A percentile compares a stretch with the other conserved stretches of the same genome.
phyloP scores from a whole-genome alignment of 2,113 vertebrate genomes.

The Morone saxatilis region DNA sequence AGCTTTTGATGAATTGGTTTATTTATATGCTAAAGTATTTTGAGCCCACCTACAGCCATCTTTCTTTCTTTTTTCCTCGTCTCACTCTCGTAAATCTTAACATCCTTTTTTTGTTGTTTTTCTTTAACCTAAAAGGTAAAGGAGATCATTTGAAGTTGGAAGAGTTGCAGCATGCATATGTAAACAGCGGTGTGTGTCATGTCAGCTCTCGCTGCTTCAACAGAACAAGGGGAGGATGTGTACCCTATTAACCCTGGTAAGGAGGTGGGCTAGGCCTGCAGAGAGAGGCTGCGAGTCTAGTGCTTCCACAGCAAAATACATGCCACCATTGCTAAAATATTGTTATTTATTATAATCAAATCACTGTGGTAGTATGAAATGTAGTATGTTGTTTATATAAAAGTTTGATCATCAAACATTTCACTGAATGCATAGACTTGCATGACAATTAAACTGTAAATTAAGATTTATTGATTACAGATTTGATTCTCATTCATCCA shows the following conservation, averaged over 20 bases:
- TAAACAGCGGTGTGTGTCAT: constrained; percentile 50
- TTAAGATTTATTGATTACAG: not conserved
- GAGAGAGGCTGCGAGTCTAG: not conserved
- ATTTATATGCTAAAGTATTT: constrained; percentile 97
- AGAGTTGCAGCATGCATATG: constrained; percentile 53
- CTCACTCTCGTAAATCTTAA: constrained; percentile 13
- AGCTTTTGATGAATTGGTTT: constrained; percentile 97
- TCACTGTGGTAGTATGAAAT: not conserved
- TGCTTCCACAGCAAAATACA: not conserved
- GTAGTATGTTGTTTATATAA: too few relatives aligned
- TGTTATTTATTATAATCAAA: not conserved
- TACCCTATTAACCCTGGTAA: constrained; percentile 63
- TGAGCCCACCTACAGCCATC: constrained; percentile 26
- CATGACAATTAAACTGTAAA: not conserved
- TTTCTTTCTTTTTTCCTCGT: constrained; percentile 4
- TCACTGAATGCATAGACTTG: too few relatives aligned
- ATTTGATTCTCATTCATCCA: not conserved
- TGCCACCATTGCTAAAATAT: not conserved
- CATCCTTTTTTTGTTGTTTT: constrained; percentile 22
- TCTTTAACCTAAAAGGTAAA: constrained; percentile 34
- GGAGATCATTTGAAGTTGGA: constrained; percentile 61
- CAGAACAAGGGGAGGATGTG: constrained; percentile 41
- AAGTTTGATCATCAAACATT: not conserved
- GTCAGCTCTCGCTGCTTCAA: constrained; percentile 8
- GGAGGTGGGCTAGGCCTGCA: not conserved